Base-by-base conservation (phyloP, 2,113 vertebrate genomes). In the Notothenia rossii region DNA sequence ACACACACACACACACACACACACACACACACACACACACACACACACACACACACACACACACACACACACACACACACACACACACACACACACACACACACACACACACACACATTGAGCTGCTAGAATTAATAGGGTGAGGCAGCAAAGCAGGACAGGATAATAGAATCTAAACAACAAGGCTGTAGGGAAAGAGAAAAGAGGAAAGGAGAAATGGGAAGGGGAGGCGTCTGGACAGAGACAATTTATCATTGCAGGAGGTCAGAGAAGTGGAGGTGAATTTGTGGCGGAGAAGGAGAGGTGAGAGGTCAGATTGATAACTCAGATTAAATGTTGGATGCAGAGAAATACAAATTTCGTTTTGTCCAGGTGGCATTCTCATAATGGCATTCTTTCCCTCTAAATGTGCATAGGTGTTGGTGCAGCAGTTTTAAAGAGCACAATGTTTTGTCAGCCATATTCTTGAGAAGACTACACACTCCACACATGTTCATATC, bases 161-260 rank as follows among this genome's bases (percentile, higher is more conserved):
- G 82, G 73, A 84, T 93, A 92, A 93, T 90, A 89, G 89, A 92
- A 90, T 86, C 86, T 74, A 80, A 92, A 91, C 83, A 89, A 83
- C 65, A 17, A 82, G 79, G 78, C 83, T 77, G 46, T 25, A 81
- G 58, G 72, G 69, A n/a, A n/a, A n/a, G n/a, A n/a, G n/a, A n/a
- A 58, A 62, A 68, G 20, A 75, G 72, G 59, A 61, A 50, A 72
- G 49, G 40, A 64, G 67, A 71, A 86, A 59, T n/a, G 50, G 67
- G 25, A 75, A 53, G 68, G 60, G 20, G 50, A 77, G 78, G 60
- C 20, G 13, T 64, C 49, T 66, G 62, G 45, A 80, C 68, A 45
- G 72, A 68, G 50, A 1, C 5, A 3, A 67, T 51, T 82, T 68
- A 77, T 82, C 86, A 81, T 20, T 10, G 20, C 33, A 78, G 20